Percentiles rank a stretch among this genome's conserved stretches.
These are phyloP conservation scores for Sebastes schlegelii DNA, from an alignment of 2,113 vertebrate genomes.

Conservation along the genomic window DNA sequence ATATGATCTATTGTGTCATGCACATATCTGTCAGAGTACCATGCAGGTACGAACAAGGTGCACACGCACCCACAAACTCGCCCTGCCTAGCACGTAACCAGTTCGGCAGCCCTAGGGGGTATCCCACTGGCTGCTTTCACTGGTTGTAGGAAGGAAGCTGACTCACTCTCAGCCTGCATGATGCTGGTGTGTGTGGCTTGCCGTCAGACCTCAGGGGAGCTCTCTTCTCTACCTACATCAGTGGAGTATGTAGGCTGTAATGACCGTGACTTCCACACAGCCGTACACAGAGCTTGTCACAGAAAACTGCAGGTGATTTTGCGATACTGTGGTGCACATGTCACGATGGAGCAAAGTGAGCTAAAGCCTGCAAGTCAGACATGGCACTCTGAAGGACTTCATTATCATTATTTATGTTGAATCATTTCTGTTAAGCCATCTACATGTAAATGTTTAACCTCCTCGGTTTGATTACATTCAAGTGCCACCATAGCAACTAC, in stretches of 20 bases:
- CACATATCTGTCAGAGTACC: not conserved
- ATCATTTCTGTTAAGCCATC: constrained; percentile 12
- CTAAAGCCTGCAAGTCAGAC: constrained; percentile 4
- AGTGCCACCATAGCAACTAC: not conserved
- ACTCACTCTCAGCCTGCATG: constrained; percentile 72
- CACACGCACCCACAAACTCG: constrained; percentile 3
- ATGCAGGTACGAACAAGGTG: constrained; percentile 36
- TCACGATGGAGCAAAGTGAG: constrained; percentile 12
- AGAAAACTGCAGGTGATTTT: constrained; percentile 31
- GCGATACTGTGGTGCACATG: constrained; percentile 26
- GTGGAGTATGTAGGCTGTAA: constrained; percentile 60
- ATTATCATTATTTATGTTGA: constrained; percentile 15
- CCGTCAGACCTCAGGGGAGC: constrained; percentile 68
- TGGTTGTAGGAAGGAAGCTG: constrained; percentile 76
- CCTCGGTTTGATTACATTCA: not conserved
- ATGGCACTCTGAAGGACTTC: not conserved
- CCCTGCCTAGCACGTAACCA: constrained; percentile 41
- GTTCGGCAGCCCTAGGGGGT: constrained; percentile 53
- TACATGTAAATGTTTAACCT: constrained; percentile 10
- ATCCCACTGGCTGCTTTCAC: constrained; percentile 70
- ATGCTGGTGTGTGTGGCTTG: constrained; percentile 71
- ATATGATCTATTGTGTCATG: not conserved
- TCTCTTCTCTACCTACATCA: constrained; percentile 67
- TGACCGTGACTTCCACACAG: constrained; percentile 54
- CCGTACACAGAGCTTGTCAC: constrained; percentile 46